A percentile compares a stretch with the other conserved stretches of the same genome.
Conservation (phyloP, 37 sponge, comb jelly and placozoan species). For the Spongilla lacustris region DNA sequence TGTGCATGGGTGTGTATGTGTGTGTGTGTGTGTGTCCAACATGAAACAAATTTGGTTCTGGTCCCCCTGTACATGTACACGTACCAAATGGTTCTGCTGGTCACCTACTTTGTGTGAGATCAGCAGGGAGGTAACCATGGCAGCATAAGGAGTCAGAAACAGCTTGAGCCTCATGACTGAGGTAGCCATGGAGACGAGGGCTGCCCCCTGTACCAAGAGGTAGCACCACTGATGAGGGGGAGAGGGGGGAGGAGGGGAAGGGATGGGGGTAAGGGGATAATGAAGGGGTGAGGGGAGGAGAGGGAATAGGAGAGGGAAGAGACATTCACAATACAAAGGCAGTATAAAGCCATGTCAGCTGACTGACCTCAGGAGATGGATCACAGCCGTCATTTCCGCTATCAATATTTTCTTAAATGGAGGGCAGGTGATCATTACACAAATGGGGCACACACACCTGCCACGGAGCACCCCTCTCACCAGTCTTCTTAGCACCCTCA, state of each 20-base stretch:
- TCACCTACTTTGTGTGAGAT: conserved; percentile 32
- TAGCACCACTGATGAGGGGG: conserved; percentile 20
- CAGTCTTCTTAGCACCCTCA: background rate
- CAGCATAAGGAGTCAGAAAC: conserved; percentile 90
- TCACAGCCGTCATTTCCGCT: background rate
- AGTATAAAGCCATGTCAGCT: too few relatives aligned
- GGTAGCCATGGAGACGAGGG: conserved; percentile 76
- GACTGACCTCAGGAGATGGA: too few relatives aligned
- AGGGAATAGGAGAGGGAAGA: too few relatives aligned
- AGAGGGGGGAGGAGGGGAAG: background rate
- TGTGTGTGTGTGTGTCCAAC: too few relatives aligned
- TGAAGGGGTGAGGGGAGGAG: too few relatives aligned
- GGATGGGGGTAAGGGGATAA: too few relatives aligned
- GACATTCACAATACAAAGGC: too few relatives aligned
- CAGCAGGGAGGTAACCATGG: conserved; percentile 52
- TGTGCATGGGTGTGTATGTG: too few relatives aligned
- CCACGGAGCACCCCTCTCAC: background rate
- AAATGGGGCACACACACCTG: background rate
- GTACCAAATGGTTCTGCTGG: too few relatives aligned
- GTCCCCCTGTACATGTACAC: too few relatives aligned
- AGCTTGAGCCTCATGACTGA: conserved; percentile 95
- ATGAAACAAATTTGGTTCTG: too few relatives aligned
- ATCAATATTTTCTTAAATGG: background rate
- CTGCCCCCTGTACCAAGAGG: conserved; percentile 70
- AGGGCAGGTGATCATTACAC: background rate